phyloP scores from a whole-genome alignment of 2,113 vertebrate genomes.

The Apodemus speciosus region DNA sequence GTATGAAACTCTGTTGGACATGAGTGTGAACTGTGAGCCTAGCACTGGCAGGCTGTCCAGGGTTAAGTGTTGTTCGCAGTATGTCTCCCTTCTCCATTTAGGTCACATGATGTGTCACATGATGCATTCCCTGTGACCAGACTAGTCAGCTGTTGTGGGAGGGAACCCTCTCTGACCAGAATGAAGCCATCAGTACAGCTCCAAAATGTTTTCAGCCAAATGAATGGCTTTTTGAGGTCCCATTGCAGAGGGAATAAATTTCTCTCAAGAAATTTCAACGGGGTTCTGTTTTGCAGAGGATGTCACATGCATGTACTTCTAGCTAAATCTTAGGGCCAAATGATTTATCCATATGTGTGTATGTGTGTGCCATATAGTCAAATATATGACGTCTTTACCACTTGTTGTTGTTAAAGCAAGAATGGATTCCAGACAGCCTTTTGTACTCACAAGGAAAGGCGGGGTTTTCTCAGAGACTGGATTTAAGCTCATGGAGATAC shows the following conservation, averaged over 20 bases:
- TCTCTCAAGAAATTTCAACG: neutral
- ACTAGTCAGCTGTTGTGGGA: rapidly evolving
- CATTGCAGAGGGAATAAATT: neutral
- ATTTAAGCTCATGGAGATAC: rapidly evolving
- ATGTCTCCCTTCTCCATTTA: rapidly evolving
- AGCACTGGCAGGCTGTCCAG: rapidly evolving
- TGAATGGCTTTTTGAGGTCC: rapidly evolving
- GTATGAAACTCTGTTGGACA: neutral
- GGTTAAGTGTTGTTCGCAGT: rapidly evolving
- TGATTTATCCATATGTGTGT: neutral
- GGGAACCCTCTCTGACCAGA: neutral
- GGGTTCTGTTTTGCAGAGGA: slow-evolving; percentile 8
- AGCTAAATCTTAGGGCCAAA: neutral
- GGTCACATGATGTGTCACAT: rapidly evolving
- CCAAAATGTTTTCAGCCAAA: rapidly evolving
- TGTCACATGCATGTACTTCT: neutral
- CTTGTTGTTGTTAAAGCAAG: neutral
- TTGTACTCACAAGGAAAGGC: rapidly evolving
- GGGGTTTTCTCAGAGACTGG: rapidly evolving
- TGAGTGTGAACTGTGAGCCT: no score
- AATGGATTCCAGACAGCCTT: rapidly evolving
- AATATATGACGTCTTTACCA: neutral
- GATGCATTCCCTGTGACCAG: neutral
- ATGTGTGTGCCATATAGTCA: neutral
- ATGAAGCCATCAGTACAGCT: rapidly evolving